A percentile compares a stretch with the other conserved stretches of the same genome.
Conservation (phyloP, 2,113 vertebrate genomes). For the Mystacornis crossleyi region DNA sequence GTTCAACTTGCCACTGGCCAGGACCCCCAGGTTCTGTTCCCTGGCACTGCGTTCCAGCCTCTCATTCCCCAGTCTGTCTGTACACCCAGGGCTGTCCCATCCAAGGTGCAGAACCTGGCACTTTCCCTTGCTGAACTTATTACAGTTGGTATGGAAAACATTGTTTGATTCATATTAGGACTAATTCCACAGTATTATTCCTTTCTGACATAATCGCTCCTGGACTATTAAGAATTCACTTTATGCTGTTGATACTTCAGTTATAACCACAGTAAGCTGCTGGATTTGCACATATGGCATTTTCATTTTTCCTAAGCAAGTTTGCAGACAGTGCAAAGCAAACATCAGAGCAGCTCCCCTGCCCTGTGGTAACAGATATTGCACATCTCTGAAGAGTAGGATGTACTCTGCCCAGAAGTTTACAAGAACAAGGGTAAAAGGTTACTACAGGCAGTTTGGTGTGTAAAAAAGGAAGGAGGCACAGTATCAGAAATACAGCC, state of each 20-base stretch:
- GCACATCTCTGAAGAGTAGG: not conserved
- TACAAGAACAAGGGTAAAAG: not conserved
- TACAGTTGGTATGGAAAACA: not conserved
- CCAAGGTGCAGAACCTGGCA: accelerated
- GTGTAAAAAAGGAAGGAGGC: not conserved
- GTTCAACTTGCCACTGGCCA: accelerated
- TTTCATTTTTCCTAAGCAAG: not conserved
- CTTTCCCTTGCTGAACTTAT: not conserved
- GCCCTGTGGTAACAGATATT: not conserved
- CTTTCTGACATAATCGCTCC: not conserved
- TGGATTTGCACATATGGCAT: accelerated
- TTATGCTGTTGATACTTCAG: not conserved
- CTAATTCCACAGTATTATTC: not conserved
- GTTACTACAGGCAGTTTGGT: not conserved
- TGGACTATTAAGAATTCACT: not conserved
- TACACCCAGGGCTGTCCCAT: accelerated
- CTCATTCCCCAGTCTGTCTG: accelerated
- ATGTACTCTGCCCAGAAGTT: not conserved
- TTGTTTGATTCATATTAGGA: not conserved
- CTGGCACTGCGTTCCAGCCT: not conserved
- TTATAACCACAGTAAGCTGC: not conserved
- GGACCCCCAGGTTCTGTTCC: too few species aligned
- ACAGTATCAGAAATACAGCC: not conserved
- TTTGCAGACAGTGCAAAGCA: not conserved
- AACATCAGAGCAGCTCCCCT: not conserved